These are phyloP conservation scores for Xerus rutilus DNA, from an alignment of 2,797 vertebrate species.

Conservation along the genomic window DNA sequence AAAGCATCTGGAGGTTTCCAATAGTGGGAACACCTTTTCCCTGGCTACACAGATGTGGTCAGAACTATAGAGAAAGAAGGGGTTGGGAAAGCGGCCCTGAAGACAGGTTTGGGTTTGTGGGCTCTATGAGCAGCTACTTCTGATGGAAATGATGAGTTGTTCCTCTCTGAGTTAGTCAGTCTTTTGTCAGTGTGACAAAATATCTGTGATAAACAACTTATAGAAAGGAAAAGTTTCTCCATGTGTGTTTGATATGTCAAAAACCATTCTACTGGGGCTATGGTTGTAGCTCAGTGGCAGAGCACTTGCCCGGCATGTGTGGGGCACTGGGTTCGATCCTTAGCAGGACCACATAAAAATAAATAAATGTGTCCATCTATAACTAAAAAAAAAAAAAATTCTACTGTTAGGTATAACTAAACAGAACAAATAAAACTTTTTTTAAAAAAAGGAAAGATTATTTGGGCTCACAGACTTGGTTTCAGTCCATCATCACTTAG, in stretches of 20 bases:
- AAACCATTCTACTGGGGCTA: too few relatives aligned
- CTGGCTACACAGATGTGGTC: background rate
- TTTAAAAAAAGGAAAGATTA: too few relatives aligned
- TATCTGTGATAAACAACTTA: background rate
- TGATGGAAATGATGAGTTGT: background rate
- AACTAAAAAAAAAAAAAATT: too few relatives aligned
- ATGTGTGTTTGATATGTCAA: too few relatives aligned
- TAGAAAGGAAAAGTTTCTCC: background rate
- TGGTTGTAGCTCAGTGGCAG: too few relatives aligned
- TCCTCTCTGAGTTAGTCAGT: background rate
- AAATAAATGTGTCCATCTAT: too few relatives aligned
- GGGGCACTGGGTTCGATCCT: too few relatives aligned
- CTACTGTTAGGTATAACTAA: too few relatives aligned
- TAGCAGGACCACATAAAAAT: too few relatives aligned
- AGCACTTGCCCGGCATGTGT: too few relatives aligned
- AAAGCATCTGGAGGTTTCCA: background rate
- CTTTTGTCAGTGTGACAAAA: background rate
- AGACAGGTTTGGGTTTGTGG: background rate
- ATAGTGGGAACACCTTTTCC: background rate
- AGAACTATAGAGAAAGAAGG: background rate
- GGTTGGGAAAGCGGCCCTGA: background rate
- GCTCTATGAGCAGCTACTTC: background rate
- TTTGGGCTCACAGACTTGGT: too few relatives aligned
- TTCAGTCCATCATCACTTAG: background rate
- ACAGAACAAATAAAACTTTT: too few relatives aligned